phyloP scores from a whole-genome alignment of 1,140 invertebrate genomes.

The Brachionus rubens region DNA sequence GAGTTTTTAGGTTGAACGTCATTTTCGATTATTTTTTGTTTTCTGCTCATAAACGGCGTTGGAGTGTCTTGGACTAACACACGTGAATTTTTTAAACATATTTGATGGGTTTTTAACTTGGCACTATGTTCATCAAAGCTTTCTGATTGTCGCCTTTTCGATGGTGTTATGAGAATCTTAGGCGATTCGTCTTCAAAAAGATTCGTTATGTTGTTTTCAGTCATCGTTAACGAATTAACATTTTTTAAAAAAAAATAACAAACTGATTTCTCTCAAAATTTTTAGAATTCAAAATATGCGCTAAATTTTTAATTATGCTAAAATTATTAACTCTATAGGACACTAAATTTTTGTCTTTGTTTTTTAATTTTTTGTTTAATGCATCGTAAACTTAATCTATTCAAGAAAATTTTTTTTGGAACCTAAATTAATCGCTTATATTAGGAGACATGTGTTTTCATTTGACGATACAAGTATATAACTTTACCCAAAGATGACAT shows the following conservation, averaged over 20 bases:
- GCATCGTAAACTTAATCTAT: too few species aligned
- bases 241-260: too few species aligned
- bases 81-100: not conserved
- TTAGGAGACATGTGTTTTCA: too few species aligned
- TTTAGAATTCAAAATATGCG: slow-evolving; percentile 31
- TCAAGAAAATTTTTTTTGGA: too few species aligned
- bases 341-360: too few species aligned
- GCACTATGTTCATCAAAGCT: not conserved
- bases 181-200: not conserved
- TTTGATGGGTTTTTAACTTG: not conserved
- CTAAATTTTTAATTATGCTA: too few species aligned
- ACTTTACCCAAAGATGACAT: too few species aligned
- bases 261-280: too few species aligned
- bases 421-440: too few species aligned
- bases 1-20: not conserved
- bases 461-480: too few species aligned
- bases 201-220: not conserved
- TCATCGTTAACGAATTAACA: not conserved
- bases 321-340: too few species aligned
- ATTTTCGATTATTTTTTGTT: not conserved
- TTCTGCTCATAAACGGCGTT: slow-evolving; percentile 17
- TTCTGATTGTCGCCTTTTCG: not conserved
- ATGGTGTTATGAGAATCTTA: not conserved
- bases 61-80: slow-evolving; percentile 5
- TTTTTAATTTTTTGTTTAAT: too few species aligned